Conservation (phyloP, 2,113 vertebrate genomes). For the Antennarius striatus region DNA sequence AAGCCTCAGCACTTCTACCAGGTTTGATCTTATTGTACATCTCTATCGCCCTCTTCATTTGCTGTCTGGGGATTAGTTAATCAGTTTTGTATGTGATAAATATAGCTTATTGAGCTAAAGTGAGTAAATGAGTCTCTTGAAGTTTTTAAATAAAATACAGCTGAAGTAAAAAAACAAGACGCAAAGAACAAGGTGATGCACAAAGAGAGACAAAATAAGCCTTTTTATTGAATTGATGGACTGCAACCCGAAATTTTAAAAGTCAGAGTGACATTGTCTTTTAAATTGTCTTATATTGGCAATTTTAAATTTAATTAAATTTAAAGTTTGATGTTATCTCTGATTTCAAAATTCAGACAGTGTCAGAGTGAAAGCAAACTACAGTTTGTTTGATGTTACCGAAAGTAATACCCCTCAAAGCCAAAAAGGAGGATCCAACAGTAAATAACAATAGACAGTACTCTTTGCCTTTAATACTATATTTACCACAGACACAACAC, state of each 20-base stretch:
- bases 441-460: no score
- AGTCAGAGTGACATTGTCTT: constrained; percentile 11
- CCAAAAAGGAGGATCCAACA: not conserved
- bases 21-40: no score
- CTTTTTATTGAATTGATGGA: constrained; percentile 27
- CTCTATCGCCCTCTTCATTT: no score
- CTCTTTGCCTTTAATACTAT: no score
- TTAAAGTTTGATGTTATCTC: constrained; percentile 21
- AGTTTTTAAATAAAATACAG: not conserved
- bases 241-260: constrained; percentile 32
- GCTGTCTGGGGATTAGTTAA: no score
- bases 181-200: not conserved
- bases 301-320: constrained; percentile 22
- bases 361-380: constrained; percentile 33
- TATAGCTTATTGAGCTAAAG: no score
- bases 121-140: not conserved
- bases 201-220: not conserved
- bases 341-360: constrained; percentile 48
- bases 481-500: no score
- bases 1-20: not conserved
- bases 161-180: not conserved
- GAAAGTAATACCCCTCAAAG: constrained; percentile 21
- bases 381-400: constrained; percentile 12
- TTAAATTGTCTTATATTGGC: constrained; percentile 30
- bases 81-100: no score